Percentiles rank a stretch among this genome's conserved stretches.
These are phyloP conservation scores for Magallana angulata DNA, from an alignment of 1,140 invertebrate genomes.

Conservation along the genomic window DNA sequence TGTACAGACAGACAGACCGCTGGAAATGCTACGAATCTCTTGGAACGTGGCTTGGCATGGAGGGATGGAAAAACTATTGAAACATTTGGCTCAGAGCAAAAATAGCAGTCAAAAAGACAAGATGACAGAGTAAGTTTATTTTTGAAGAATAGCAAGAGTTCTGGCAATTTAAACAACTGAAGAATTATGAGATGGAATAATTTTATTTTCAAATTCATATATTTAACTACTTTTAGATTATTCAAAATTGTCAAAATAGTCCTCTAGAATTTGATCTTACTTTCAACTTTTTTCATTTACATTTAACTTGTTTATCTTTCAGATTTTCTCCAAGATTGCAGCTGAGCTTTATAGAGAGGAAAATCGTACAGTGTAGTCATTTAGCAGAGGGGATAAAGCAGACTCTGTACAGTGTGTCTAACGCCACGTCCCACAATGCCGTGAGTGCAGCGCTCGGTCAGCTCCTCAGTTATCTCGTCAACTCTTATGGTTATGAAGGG, in stretches of 20 bases:
- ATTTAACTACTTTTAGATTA: no score
- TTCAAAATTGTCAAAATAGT: no score
- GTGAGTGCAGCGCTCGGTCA: conserved; percentile 67
- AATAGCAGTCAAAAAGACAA: conserved; percentile 42
- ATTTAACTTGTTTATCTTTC: conserved; percentile 24
- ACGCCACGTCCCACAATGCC: conserved; percentile 72
- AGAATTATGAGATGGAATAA: no score
- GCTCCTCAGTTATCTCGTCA: conserved; percentile 67
- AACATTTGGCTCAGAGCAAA: conserved; percentile 56
- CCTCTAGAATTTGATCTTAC: no score
- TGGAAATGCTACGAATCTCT: conserved; percentile 73
- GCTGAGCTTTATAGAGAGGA: conserved; percentile 66
- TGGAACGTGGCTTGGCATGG: conserved; percentile 78
- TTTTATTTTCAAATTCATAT: no score
- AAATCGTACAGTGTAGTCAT: conserved; percentile 66
- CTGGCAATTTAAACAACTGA: no score
- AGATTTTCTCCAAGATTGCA: conserved; percentile 71
- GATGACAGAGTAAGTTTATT: background rate
- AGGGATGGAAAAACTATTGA: conserved; percentile 69
- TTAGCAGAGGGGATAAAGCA: conserved; percentile 67
- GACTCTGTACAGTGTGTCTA: conserved; percentile 66
- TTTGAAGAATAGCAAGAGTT: background rate
- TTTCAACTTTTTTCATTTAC: no score
- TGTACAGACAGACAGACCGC: conserved; percentile 60
- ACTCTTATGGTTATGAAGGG: conserved; percentile 54